phyloP scores from a whole-genome alignment of 2,113 vertebrate species.

The Synodontis membranacea region DNA sequence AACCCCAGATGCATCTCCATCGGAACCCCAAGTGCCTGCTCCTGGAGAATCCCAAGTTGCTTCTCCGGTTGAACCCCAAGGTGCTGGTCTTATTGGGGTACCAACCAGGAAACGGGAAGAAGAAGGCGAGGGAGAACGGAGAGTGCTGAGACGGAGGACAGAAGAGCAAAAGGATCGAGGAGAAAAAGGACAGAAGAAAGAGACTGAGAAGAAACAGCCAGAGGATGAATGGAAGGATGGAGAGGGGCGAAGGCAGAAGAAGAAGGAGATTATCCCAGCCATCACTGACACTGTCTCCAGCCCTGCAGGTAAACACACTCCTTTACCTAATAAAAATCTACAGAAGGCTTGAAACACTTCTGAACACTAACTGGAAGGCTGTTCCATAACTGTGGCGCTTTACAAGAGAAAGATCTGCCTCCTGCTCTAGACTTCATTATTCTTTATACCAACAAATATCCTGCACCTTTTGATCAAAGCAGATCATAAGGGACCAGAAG shows the following conservation, averaged over 20 bases:
- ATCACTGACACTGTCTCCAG: not conserved
- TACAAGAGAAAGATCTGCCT: too few species aligned
- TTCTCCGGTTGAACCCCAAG: not conserved
- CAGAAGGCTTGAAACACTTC: too few species aligned
- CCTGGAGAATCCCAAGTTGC: not conserved
- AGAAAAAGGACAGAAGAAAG: constrained; percentile 71
- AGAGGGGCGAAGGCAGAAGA: constrained; percentile 61
- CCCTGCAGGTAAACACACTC: not conserved
- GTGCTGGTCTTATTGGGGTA: not conserved
- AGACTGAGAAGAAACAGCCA: constrained; percentile 8
- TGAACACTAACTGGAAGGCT: too few species aligned
- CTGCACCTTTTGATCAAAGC: too few species aligned
- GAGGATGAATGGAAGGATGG: constrained; percentile 63
- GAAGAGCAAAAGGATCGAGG: constrained; percentile 30
- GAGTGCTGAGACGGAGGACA: not conserved
- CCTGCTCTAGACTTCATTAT: too few species aligned
- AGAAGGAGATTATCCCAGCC: constrained; percentile 52
- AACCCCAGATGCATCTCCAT: too few species aligned
- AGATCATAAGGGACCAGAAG: too few species aligned
- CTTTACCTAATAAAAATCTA: too few species aligned
- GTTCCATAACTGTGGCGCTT: too few species aligned
- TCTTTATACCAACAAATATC: too few species aligned
- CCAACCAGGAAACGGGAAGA: not conserved
- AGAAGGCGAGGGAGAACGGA: not conserved
- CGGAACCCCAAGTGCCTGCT: not conserved